Base-by-base conservation (phyloP, 2,888 invertebrate genomes). In the Drosophila suboccidentalis region DNA sequence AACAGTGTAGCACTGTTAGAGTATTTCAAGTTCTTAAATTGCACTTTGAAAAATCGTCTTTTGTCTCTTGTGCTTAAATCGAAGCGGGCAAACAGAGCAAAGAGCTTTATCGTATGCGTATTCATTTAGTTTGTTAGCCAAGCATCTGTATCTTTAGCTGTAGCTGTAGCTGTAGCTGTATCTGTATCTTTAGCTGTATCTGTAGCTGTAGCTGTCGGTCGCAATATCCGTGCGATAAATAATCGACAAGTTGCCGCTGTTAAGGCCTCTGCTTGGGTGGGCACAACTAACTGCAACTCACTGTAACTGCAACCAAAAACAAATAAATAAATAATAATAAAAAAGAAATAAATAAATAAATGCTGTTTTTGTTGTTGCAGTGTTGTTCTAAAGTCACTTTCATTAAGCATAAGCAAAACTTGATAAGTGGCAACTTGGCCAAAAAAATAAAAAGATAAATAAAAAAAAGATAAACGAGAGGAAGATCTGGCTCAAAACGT, bases 151-250 rank as follows among this genome's bases (percentile, higher is more conserved):
- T 8, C 39, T 41, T 32, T 36, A 55, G 5, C 51, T 50, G 17
- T 41, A 46, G n/a, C 47, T 49, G 15, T 51, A 43, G 15, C 43
- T 26, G 64, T 51, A 50, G 39, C 53, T 58, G 46, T 67, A 61
- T 44, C 36, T 47, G 17, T 41, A 46, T 11, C 47, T 49, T 15
- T 51, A 43, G 15, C 43, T 26, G 64, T 51, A 50, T 44, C 53
- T 58, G 46, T 67, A 61, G 38, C 36, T 47, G 43, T 51, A 51
- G 13, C 58, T 51, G 29, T 66, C 34, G 39, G 47, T 69, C 38
- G 74, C 74, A 51, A 68, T 76, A 76, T 77, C 57, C 60, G 72
- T 22, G 73, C 63, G 78, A 80, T 78, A 78, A 78, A 78, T 78
- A 77, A 73, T 62, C 81, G 54, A 62, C 51, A 67, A 49, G 51